A percentile compares a stretch with the other conserved stretches of the same genome.
Evolutionary conservation across 2,797 vertebrate species (phyloP).

Genomic region (Sorex maritimensis): DNA sequence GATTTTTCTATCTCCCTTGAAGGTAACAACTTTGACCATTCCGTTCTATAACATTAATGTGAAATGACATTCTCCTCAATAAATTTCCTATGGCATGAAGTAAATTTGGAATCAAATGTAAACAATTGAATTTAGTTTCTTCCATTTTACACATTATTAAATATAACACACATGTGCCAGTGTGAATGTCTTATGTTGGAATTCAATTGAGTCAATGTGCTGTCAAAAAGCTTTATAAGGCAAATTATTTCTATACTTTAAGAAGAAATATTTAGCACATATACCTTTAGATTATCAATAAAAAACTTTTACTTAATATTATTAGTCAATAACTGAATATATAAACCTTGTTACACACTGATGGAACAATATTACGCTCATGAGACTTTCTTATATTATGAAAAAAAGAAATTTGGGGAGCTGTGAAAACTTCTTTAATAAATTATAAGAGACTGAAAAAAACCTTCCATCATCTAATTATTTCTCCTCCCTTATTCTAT

Average conservation of each 20-base stretch:
- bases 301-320: conserved; percentile 18
- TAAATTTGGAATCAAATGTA: conserved; percentile 32
- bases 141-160: conserved; percentile 51
- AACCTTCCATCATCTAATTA: background rate
- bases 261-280: conserved; percentile 41
- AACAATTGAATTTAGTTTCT: conserved; percentile 31
- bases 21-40: conserved; percentile 54
- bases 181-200: background rate
- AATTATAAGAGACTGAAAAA: background rate
- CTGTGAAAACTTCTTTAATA: conserved; percentile 39
- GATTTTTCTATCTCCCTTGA: conserved; percentile 9
- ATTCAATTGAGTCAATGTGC: background rate
- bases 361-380: background rate
- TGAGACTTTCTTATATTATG: background rate
- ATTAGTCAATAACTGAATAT: conserved; percentile 5
- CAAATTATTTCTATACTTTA: conserved; percentile 49
- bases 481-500: conserved; percentile 24
- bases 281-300: conserved; percentile 57
- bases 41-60: conserved; percentile 17
- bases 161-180: conserved; percentile 14
- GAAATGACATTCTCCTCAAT: conserved; percentile 66
- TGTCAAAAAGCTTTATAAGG: conserved; percentile 45
- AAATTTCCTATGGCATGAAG: background rate
- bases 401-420: background rate
- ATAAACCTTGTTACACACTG: conserved; percentile 26